Percentiles rank a stretch among this genome's conserved stretches.
phyloP scores from a whole-genome alignment of 2,888 invertebrate genomes.

The Trichogramma evanescens region DNA sequence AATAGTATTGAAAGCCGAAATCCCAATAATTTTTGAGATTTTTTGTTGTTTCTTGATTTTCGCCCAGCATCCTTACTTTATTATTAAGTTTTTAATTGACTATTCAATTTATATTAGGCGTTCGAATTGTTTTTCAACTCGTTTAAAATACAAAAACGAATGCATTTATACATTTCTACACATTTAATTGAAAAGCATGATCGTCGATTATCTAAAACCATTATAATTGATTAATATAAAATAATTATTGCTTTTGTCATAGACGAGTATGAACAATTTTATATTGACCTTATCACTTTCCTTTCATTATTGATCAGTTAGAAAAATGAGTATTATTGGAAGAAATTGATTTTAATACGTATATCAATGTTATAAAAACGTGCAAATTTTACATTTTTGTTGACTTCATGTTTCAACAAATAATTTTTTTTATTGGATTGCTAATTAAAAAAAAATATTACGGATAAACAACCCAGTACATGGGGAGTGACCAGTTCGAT shows the following conservation, averaged over 20 bases:
- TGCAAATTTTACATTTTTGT: no score
- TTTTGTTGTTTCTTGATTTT: not conserved
- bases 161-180: constrained; percentile 12
- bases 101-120: constrained; percentile 27
- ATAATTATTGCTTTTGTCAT: constrained; percentile 37
- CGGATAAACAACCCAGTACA: no score
- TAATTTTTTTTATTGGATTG: no score
- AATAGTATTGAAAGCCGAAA: constrained; percentile 6
- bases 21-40: constrained; percentile 7
- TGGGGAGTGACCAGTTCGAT: no score
- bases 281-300: constrained; percentile 14
- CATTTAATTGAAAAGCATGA: constrained; percentile 7
- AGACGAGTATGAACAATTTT: constrained; percentile 24
- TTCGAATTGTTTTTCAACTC: constrained; percentile 11
- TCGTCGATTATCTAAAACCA: constrained; percentile 12
- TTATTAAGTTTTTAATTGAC: constrained; percentile 27
- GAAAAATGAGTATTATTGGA: constrained; percentile 18
- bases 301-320: constrained; percentile 7
- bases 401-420: no score
- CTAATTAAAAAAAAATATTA: no score
- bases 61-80: not conserved
- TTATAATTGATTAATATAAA: constrained; percentile 25
- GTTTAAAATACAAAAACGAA: constrained; percentile 12
- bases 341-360: constrained; percentile 8
- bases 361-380: constrained; percentile 1